Evolutionary conservation across 2,113 vertebrate genomes (phyloP).

Genomic region (Vulpes lagopus): DNA sequence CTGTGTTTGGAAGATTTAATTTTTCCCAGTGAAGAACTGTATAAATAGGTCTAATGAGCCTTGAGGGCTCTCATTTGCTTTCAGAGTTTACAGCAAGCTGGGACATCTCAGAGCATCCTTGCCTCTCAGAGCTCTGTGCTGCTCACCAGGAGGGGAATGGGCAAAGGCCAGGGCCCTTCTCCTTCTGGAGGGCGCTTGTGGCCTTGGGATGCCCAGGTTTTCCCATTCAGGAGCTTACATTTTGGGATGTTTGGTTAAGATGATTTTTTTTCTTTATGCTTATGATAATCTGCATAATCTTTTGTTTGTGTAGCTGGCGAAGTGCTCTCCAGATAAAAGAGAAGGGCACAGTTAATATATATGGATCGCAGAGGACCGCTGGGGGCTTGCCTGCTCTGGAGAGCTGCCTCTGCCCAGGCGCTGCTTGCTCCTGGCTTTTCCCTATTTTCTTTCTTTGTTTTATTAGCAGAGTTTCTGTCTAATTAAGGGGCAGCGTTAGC

Average conservation of each 20-base stretch:
- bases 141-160: neutral
- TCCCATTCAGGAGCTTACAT: conserved; percentile 20
- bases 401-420: neutral
- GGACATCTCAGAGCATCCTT: conserved; percentile 65
- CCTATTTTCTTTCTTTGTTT: neutral
- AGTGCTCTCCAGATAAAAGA: conserved; percentile 31
- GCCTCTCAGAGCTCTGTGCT: conserved; percentile 60
- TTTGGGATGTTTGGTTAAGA: conserved; percentile 56
- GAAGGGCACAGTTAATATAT: conserved; percentile 38
- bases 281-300: conserved; percentile 22
- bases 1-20: conserved; percentile 83
- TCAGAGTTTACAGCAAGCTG: conserved; percentile 83
- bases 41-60: conserved; percentile 86
- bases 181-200: neutral
- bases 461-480: neutral
- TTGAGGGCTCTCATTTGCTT: conserved; percentile 86
- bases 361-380: neutral
- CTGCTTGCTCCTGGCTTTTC: neutral
- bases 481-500: neutral
- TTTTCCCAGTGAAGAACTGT: conserved; percentile 85
- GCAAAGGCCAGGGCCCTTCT: neutral
- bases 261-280: conserved; percentile 26
- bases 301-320: conserved; percentile 59
- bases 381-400: neutral
- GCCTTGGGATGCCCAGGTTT: conserved; percentile 30